phyloP scores from a whole-genome alignment of 2,888 invertebrate genomes.

The Pheosia tremula region DNA sequence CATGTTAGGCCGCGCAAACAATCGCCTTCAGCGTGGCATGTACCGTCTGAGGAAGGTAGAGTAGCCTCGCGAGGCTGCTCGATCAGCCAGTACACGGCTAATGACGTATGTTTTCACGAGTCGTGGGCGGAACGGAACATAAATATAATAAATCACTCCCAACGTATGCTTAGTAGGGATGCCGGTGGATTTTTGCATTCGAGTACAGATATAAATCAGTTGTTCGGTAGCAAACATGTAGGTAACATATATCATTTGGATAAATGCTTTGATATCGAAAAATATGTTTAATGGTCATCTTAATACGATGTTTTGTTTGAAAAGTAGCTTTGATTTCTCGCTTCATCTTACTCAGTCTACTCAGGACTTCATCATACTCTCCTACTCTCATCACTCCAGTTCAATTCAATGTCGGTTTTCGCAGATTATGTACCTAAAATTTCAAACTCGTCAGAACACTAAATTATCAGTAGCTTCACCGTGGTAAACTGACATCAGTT shows the following conservation, averaged over 20 bases:
- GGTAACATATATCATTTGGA: constrained; percentile 1
- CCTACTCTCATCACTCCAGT: no score
- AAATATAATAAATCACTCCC: constrained; percentile 47
- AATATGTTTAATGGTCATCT: background rate
- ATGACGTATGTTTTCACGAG: constrained; percentile 35
- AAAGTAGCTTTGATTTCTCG: background rate
- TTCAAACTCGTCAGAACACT: background rate
- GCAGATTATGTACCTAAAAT: background rate
- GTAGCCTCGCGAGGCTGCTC: no score
- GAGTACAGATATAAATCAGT: constrained; percentile 43
- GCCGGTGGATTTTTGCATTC: constrained; percentile 39
- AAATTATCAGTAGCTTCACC: background rate
- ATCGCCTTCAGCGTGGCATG: no score
- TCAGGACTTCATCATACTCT: no score
- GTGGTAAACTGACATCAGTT: constrained; percentile 3
- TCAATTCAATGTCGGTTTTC: no score
- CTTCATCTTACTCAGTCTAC: no score
- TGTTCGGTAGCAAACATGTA: constrained; percentile 20
- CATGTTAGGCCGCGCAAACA: no score
- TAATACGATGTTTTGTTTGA: background rate
- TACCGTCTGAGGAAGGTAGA: no score
- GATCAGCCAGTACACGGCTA: no score
- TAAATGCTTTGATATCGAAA: constrained; percentile 13
- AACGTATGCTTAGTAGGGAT: constrained; percentile 29
- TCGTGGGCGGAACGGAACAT: constrained; percentile 45